A percentile compares a stretch with the other conserved stretches of the same genome.
phyloP scores from a whole-genome alignment of 2,797 vertebrate species.

The Spinus olivaceus region DNA sequence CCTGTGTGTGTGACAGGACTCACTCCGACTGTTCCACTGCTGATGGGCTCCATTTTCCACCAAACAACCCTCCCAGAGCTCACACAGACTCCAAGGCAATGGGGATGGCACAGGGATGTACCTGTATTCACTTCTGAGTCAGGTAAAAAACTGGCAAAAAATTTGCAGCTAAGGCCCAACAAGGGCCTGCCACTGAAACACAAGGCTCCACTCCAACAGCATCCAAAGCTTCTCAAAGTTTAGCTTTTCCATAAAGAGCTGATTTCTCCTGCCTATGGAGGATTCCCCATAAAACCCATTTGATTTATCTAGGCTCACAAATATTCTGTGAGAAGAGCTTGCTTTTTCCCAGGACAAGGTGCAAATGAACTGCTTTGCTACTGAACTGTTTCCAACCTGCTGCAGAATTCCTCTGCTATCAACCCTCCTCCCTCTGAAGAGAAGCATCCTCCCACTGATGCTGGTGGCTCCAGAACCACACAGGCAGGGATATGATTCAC shows the following conservation, averaged over 20 bases:
- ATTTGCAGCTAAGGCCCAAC: rapidly evolving
- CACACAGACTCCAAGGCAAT: rapidly evolving
- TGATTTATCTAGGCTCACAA: not conserved
- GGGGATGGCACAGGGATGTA: not conserved
- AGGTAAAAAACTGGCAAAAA: not conserved
- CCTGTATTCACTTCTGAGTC: not conserved
- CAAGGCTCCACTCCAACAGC: not conserved
- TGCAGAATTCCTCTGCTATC: not conserved
- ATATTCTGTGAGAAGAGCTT: not conserved
- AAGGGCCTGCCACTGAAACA: not conserved
- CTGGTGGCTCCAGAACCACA: not conserved
- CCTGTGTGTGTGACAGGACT: not conserved
- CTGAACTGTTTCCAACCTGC: rapidly evolving
- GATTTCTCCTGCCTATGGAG: not conserved
- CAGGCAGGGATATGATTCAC: not conserved
- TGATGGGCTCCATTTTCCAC: not conserved
- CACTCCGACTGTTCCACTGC: not conserved
- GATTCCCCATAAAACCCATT: not conserved
- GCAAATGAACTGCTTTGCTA: not conserved
- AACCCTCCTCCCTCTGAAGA: not conserved
- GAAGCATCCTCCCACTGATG: not conserved
- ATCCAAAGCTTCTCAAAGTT: not conserved
- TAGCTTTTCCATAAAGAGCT: not conserved
- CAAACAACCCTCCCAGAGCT: not conserved
- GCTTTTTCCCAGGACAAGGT: not conserved